phyloP scores from a whole-genome alignment of 2,797 vertebrate genomes.

The Enteromius trimaculatus region DNA sequence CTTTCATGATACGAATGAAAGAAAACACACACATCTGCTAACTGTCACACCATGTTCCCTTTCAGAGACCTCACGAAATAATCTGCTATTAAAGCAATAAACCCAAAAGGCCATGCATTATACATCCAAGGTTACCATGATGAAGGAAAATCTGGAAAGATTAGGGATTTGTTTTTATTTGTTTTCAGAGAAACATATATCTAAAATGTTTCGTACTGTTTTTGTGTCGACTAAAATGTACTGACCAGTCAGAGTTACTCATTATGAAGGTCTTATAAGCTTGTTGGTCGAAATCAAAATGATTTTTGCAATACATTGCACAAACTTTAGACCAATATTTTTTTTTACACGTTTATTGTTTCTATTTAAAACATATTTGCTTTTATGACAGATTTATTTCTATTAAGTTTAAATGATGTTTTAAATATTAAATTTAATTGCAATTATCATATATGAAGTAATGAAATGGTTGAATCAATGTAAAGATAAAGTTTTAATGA shows the following conservation, averaged over 20 bases:
- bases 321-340: no score
- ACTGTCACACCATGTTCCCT: not conserved
- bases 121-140: not conserved
- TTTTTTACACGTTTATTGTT: no score
- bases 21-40: not conserved
- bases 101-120: not conserved
- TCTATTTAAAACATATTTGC: not conserved
- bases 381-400: not conserved
- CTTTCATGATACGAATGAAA: slow-evolving; percentile 9
- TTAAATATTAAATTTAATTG: not conserved
- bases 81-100: slow-evolving; percentile 3
- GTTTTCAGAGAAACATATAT: not conserved
- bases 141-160: not conserved
- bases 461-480: not conserved
- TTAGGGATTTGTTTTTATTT: not conserved
- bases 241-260: not conserved
- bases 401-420: not conserved
- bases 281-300: not conserved
- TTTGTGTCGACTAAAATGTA: not conserved
- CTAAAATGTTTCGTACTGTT: not conserved
- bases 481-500: not conserved
- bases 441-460: not conserved
- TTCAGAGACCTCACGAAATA: not conserved
- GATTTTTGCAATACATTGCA: no score
- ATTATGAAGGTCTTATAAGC: not conserved